Evolutionary conservation across 1,140 invertebrate genomes (phyloP), one percentile per base, ranked within the genome.

Genomic region (Apocrypta bakeri): DNA sequence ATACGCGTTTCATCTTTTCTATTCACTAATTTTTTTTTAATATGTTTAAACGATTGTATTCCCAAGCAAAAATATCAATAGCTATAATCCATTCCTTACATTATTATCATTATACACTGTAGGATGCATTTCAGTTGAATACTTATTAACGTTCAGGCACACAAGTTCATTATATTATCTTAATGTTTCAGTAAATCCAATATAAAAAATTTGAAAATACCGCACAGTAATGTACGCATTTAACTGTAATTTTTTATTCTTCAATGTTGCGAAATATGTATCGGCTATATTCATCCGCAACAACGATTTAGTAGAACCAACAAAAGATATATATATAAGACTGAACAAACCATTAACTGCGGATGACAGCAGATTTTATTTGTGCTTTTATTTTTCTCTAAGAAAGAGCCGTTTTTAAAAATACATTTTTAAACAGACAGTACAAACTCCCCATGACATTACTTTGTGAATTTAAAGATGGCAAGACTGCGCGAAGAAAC

Each of bases 361-460:
- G 63, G 71, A 83, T 63, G 63, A n/a, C n/a, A 73, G 63, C 66
- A 29, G n/a, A n/a, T 17, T 64, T 76, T 69, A 17, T 27, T 74
- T 24, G 4, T 42, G n/a, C 63, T 68, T 48, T n/a, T n/a, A n/a
- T 42, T 56, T 33, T 75, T 64, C 71, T 64, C 1, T 78, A 33
- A n/a, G 1, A 21, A 42, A 24, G 72, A 63, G 17, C 0, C n/a
- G 11, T 40, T 6, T 79, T 68, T 25, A 25, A 17, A n/a, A 14
- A 68, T 76, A 80, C 80, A 68, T 76, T 83, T 82, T 76, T 88
- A 85, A 71, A 82, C 77, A 64, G 80, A 88, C 84, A 88, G 89
- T 90, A 89, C 88, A 89, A 88, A 89, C 87, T 85, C 84, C 73
- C 81, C 74, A 86, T 73, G 84, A 86, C 84, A 75, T 87, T 86